Conservation (phyloP, 2,888 invertebrate genomes). For the Thymelicus lineola region DNA sequence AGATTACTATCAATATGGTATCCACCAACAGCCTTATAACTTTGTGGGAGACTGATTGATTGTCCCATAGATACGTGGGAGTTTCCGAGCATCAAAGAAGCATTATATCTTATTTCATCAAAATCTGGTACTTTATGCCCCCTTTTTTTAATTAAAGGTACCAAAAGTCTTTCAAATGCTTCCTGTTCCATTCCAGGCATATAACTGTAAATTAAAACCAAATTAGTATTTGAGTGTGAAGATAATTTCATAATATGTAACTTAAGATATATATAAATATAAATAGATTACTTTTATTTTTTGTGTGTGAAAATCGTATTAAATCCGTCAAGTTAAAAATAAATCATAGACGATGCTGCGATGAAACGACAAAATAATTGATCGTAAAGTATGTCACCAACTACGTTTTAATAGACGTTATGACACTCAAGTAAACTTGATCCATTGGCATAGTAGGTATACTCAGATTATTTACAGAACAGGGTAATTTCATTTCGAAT, state of each 20-base stretch:
- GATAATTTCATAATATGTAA: too few species aligned
- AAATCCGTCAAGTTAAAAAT: not conserved
- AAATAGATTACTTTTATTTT: too few species aligned
- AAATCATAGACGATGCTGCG: too few species aligned
- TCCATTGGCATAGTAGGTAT: too few species aligned
- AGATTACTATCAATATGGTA: slow-evolving; percentile 49
- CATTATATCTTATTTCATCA: slow-evolving; percentile 44
- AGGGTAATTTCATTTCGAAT: too few species aligned
- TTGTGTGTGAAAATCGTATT: too few species aligned
- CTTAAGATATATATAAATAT: too few species aligned
- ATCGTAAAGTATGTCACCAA: too few species aligned
- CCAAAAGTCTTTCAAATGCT: slow-evolving; percentile 27
- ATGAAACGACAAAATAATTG: too few species aligned
- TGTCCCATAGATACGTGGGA: slow-evolving; percentile 47
- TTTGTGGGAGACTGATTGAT: slow-evolving; percentile 46
- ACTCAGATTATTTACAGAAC: too few species aligned
- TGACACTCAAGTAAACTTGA: too few species aligned
- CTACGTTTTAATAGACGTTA: too few species aligned
- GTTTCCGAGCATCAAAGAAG: slow-evolving; percentile 49
- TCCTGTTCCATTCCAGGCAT: slow-evolving; percentile 12
- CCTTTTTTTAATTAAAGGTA: slow-evolving; percentile 30
- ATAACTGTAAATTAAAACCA: slow-evolving; percentile 4
- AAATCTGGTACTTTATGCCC: slow-evolving; percentile 40
- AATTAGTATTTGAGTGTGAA: not conserved
- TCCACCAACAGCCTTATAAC: slow-evolving; percentile 47